Evolutionary conservation across 2,797 vertebrate genomes (phyloP), one percentile per base, ranked within the genome.

Genomic region (Eulemur mongoz): DNA sequence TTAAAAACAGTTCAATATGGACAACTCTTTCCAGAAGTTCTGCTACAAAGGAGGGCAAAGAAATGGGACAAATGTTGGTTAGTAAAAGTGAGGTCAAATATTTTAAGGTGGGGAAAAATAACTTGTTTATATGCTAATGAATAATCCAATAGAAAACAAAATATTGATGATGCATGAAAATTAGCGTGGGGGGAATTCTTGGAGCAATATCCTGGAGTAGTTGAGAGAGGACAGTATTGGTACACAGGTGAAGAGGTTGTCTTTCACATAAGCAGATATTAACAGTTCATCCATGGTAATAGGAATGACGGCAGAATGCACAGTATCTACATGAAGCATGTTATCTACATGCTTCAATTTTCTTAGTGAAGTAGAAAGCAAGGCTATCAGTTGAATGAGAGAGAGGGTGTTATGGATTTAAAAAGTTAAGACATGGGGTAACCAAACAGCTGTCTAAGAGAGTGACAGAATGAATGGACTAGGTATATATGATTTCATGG

Each of bases 11-110:
- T 0, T 81, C n/a, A 89, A 63, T 10, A 87, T 1, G 82, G 43
- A 83, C 82, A 91, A 92, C 45, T 79, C 63, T 67, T 95, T 91
- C 67, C 40, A 70, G 20, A 95, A 45, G 25, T 91, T 93, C 61
- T 94, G 57, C 40, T 89, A 69, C 48, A 89, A 82, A 82, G 18
- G 2, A 75, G 25, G 22, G 25, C 38, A 95, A 93, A 93, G 73
- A 96, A 89, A 80, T 81, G 13, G 11, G 38, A 75, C n/a, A 90
- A 32, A 52, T 89, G 20, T 57, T 75, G 12, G 43, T 57, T 67
- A 89, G 27, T 69, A n/a, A 85, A 91, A 83, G 40, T 57, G 48
- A 27, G 25, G 52, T 75, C 30, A 94, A 94, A 17, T 70, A 75
- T 86, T 73, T 91, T 83, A 73, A 96, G 20, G n/a, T 83, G 12